Evolutionary conservation across 2,888 invertebrate species (phyloP).

Genomic region (Metallyticus violacea): DNA sequence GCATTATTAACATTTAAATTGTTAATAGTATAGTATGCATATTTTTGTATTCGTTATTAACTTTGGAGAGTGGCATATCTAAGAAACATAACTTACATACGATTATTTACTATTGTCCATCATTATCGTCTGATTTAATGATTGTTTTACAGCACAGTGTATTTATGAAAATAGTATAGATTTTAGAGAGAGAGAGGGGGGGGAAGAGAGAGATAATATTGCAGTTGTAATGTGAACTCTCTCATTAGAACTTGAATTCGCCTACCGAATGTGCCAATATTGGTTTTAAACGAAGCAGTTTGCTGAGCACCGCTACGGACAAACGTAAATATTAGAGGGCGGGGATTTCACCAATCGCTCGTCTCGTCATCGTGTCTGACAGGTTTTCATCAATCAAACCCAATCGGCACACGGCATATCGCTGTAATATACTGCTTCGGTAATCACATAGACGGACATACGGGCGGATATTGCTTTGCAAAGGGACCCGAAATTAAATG

Average conservation of each 20-base stretch:
- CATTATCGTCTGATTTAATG: too few relatives aligned
- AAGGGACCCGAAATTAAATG: background rate
- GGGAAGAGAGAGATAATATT: too few relatives aligned
- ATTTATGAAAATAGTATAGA: too few relatives aligned
- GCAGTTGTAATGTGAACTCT: too few relatives aligned
- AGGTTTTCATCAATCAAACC: constrained; percentile 22
- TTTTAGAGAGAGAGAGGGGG: too few relatives aligned
- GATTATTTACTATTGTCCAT: too few relatives aligned
- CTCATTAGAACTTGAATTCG: background rate
- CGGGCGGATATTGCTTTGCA: background rate
- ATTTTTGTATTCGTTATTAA: too few relatives aligned
- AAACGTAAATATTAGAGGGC: background rate
- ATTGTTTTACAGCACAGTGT: too few relatives aligned
- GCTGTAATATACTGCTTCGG: background rate
- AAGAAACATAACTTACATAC: too few relatives aligned
- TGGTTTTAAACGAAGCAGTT: background rate
- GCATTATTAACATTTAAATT: too few relatives aligned
- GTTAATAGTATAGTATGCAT: too few relatives aligned
- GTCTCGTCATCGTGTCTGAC: background rate
- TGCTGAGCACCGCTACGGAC: background rate
- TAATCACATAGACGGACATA: background rate
- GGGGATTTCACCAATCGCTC: background rate
- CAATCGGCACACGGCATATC: background rate
- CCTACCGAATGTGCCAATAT: background rate
- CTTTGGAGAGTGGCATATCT: too few relatives aligned